These are phyloP conservation scores for Chlamydotis undulata DNA, from an alignment of 2,113 vertebrate species.

Conservation along the genomic window DNA sequence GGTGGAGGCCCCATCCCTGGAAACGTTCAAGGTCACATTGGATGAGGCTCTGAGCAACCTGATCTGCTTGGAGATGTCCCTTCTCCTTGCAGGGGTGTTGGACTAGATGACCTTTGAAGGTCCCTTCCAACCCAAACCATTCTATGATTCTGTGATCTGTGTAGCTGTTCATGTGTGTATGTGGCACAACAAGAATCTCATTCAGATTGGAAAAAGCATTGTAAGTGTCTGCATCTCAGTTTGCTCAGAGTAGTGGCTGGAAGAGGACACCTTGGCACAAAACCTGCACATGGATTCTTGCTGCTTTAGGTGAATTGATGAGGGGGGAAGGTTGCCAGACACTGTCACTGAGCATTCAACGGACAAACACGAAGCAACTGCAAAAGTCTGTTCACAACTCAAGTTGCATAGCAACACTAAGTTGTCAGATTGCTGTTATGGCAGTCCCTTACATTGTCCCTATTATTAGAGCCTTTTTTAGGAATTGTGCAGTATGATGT, in stretches of 20 bases:
- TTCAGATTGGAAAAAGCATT: not conserved
- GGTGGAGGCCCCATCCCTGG: no score
- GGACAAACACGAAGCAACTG: slow-evolving; percentile 58
- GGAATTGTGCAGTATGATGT: not conserved
- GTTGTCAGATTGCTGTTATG: slow-evolving; percentile 68
- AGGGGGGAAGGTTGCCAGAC: slow-evolving; percentile 41
- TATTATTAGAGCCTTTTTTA: not conserved
- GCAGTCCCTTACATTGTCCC: slow-evolving; percentile 47
- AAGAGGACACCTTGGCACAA: not conserved
- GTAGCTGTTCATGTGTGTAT: not conserved
- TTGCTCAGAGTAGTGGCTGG: not conserved
- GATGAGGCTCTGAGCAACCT: no score
- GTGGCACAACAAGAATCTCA: not conserved
- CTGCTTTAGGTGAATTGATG: slow-evolving; percentile 25
- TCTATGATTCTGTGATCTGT: not conserved
- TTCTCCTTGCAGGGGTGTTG: no score
- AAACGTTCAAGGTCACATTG: no score
- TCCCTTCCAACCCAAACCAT: no score
- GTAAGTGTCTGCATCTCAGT: not conserved
- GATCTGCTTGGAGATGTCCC: no score
- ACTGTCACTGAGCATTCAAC: slow-evolving; percentile 46
- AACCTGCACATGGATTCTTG: not conserved
- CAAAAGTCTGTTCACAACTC: slow-evolving; percentile 64
- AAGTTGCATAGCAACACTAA: slow-evolving; percentile 77
- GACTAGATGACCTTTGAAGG: no score